Base-by-base conservation (phyloP, 2,797 vertebrate species). In the Pitangus sulphuratus region DNA sequence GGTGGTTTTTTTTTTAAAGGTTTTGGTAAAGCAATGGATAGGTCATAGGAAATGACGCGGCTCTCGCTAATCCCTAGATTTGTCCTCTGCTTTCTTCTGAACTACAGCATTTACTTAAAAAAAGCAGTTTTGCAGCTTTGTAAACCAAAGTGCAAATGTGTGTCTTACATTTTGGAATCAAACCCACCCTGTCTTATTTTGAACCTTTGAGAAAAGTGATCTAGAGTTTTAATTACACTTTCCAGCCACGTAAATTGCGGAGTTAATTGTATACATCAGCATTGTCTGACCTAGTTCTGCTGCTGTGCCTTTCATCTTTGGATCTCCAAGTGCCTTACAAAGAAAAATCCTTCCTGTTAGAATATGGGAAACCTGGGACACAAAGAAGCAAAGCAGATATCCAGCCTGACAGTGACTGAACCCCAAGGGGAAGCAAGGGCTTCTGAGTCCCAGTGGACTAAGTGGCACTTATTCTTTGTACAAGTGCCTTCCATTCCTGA, bases 41-140 rank as follows among this genome's bases (percentile, higher is more conserved):
- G 69, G 79, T 97, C 95, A 95, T 91, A 93, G 96, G 97, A 97
- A 97, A 96, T 97, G 94, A 97, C 47, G 62, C 74, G 79, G 37
- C 74, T 87, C 84, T 74, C 70, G 65, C 66, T 96, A 93, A 94
- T 96, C 92, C 90, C 78, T 74, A 57, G 72, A 26, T 85, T 94
- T 93, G 66, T 87, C 78, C 62, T 84, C 60, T 79, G 35, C 89
- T 89, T 90, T 92, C 75, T 86, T 93, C 50, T 87, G 8, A 97
- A 94, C 35, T 42, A 75, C n/a, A 58, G 10, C 68, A 65, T 94
- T 96, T 96, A 79, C 75, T 94, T 82, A 2, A 75, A 81, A 81
- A 74, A 93, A 57, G 50, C 71, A 62, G 13, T 74, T 56, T 40
- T 0, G 31, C 61, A 84, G 53, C 47, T 69, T 3, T 81, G 24